Base-by-base conservation (phyloP, 2,888 invertebrate genomes). In the Artemia sp. region DNA sequence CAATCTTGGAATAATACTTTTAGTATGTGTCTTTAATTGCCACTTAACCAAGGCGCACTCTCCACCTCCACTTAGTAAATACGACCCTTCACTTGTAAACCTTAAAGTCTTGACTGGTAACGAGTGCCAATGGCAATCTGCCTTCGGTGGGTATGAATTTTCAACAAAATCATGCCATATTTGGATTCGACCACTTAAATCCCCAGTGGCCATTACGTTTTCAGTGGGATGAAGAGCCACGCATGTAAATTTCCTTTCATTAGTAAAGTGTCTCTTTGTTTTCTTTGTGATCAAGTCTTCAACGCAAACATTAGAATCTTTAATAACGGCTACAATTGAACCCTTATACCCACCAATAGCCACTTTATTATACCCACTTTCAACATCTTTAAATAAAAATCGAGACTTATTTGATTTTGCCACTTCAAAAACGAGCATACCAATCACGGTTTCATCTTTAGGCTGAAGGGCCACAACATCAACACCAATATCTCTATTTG, bases 31-130 rank as follows among this genome's bases (percentile, higher is more conserved):
- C 53, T 81, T 78, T 38, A 85, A 72, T 69, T 81, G 80, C 91
- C 90, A 91, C 76, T 85, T 86, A 0, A 90, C 89, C 69, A 91
- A 77, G 0, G 88, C 88, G 75, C 85, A 82, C 77, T 91, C 91
- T 67, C 82, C 82, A n/a, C 88, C 90, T 10, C 89, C 88, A 74
- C 87, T 87, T 74, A 85, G 86, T 76, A 90, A 82, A 73, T 84
- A 82, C 67, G 67, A 73, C 80, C 82, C 83, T 75, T 79, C 79
- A 14, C 77, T 72, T 12, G 88, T 85, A 75, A 89, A 90, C 1
- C 80, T 79, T 14, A 90, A 76, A 75, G 85, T 84, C 67, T 81
- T 80, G 0, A 89, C 85, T 52, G 85, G 82, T 68, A 88, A 80
- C 7, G 85, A 84, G 78, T 90, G 90, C 90, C 90, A 90, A 76